A percentile compares a stretch with the other conserved stretches of the same genome.
These are phyloP conservation scores for Zele albiditarsus DNA, from an alignment of 2,888 invertebrate species.

Conservation along the genomic window DNA sequence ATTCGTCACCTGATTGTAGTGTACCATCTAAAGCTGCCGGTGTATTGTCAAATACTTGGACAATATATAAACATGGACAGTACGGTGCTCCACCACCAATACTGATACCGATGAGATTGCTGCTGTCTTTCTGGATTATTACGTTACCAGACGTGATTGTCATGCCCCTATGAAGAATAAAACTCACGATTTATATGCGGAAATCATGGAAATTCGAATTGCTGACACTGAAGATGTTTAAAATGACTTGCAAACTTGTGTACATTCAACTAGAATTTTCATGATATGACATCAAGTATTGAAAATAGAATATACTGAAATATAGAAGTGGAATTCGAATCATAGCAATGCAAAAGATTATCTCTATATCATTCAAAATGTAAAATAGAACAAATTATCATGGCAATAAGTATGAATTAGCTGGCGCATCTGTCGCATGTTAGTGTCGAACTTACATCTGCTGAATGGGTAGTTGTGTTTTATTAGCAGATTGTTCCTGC, in stretches of 20 bases:
- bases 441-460: conserved; percentile 62
- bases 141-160: conserved; percentile 96
- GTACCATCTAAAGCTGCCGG: conserved; percentile 95
- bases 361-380: background rate
- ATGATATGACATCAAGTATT: background rate
- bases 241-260: too few relatives aligned
- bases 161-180: conserved; percentile 87
- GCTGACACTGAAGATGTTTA: too few relatives aligned
- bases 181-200: background rate
- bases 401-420: background rate
- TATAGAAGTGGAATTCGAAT: background rate
- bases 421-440: background rate
- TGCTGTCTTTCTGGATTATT: conserved; percentile 91
- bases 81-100: conserved; percentile 97
- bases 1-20: conserved; percentile 96
- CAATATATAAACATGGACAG: conserved; percentile 98
- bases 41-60: conserved; percentile 98
- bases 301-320: background rate
- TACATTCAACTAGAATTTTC: too few relatives aligned
- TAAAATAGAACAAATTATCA: background rate
- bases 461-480: conserved; percentile 56
- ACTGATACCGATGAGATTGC: conserved; percentile 96
- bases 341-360: background rate
- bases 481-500: conserved; percentile 59
- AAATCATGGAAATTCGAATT: background rate